Evolutionary conservation across 2,888 invertebrate genomes (phyloP).

Genomic region (Coleophora deauratella): DNA sequence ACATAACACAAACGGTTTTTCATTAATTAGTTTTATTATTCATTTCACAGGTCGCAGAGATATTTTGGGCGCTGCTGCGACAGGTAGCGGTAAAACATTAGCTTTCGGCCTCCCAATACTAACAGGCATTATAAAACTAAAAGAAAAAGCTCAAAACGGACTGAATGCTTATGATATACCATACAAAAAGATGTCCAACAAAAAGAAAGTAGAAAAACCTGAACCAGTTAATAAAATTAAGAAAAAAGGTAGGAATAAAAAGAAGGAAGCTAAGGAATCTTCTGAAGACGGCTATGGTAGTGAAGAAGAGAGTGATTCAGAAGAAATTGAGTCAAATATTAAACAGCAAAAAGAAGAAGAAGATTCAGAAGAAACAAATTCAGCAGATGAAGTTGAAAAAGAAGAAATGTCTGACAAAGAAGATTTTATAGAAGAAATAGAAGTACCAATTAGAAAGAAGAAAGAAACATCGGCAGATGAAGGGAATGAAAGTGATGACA

Average conservation of each 20-base stretch:
- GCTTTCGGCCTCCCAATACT: slow-evolving; percentile 98
- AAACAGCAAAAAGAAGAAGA: slow-evolving; percentile 4
- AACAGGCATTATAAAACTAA: slow-evolving; percentile 84
- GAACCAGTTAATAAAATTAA: slow-evolving; percentile 15
- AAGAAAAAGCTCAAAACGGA: slow-evolving; percentile 55
- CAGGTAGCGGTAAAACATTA: slow-evolving; percentile 98
- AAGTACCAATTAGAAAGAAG: slow-evolving; percentile 45
- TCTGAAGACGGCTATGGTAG: slow-evolving; percentile 59
- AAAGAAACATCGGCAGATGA: slow-evolving; percentile 38
- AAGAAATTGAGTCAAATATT: slow-evolving; percentile 1
- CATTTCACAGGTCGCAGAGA: slow-evolving; percentile 79
- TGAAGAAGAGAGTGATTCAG: slow-evolving; percentile 26
- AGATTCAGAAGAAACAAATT: slow-evolving; percentile 14
- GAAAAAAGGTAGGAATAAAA: slow-evolving; percentile 15
- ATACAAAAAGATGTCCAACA: slow-evolving; percentile 45
- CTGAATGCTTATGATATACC: slow-evolving; percentile 55
- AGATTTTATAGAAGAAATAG: slow-evolving; percentile 50
- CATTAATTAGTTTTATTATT: neutral
- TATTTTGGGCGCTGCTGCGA: slow-evolving; percentile 98
- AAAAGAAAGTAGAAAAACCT: slow-evolving; percentile 29
- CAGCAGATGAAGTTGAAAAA: slow-evolving; percentile 5
- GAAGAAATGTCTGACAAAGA: slow-evolving; percentile 19
- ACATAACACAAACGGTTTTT: too few species aligned
- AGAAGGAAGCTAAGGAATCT: slow-evolving; percentile 36
- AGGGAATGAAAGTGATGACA: slow-evolving; percentile 50